Conservation (phyloP, 2,888 invertebrate genomes). For the Lasiommata megera region DNA sequence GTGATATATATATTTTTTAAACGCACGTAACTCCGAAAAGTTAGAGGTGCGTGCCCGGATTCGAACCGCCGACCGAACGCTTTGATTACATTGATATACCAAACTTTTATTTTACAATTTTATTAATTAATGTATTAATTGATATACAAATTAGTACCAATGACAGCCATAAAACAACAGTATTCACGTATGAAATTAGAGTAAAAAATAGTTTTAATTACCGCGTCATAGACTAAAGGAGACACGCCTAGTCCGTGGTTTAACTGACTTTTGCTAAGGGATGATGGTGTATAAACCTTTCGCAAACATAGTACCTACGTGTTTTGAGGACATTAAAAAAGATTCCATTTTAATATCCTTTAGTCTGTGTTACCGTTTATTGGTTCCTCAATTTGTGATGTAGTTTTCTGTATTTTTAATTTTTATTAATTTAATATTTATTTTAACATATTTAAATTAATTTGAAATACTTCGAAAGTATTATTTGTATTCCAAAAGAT, state of each 20-base stretch:
- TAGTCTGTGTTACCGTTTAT: conserved; percentile 13
- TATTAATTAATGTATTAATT: no score
- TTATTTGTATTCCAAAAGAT: background rate
- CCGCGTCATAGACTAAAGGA: background rate
- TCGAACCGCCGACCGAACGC: no score
- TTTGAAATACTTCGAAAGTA: background rate
- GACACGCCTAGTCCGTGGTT: background rate
- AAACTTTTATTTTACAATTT: no score
- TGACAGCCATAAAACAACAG: background rate
- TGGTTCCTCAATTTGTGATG: conserved; percentile 43
- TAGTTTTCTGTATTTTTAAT: conserved; percentile 23
- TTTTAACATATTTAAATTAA: background rate
- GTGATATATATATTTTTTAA: no score
- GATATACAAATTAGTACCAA: background rate
- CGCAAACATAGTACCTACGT: no score
- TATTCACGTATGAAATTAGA: background rate
- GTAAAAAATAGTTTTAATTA: background rate
- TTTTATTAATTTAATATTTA: conserved; percentile 6
- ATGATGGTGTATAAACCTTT: no score
- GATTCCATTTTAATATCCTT: background rate
- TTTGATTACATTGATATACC: no score
- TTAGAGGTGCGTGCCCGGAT: no score
- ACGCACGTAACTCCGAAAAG: no score
- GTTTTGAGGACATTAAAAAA: background rate
- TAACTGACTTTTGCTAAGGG: no score